These are phyloP conservation scores for Pampus argenteus DNA, from an alignment of 2,797 vertebrate species.

Conservation along the genomic window DNA sequence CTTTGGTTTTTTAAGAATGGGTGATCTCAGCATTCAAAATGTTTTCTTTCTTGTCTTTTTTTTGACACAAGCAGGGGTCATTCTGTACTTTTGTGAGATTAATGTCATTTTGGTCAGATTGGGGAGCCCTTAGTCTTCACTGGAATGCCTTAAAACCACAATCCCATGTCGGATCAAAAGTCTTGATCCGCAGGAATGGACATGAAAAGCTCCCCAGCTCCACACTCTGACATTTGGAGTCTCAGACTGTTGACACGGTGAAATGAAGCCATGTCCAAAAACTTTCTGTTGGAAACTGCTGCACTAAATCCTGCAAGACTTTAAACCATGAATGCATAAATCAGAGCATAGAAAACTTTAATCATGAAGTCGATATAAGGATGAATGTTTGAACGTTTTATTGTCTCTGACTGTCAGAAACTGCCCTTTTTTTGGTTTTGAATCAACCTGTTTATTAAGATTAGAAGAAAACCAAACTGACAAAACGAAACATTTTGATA, in stretches of 20 bases:
- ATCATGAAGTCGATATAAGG: not conserved
- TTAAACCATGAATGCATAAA: not conserved
- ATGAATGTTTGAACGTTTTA: not conserved
- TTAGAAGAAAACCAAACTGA: not conserved
- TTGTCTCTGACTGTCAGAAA: not conserved
- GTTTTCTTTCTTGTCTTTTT: not conserved
- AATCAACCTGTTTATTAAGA: not conserved
- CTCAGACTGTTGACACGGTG: slow-evolving; percentile 41
- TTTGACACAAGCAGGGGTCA: not conserved
- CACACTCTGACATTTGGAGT: slow-evolving; percentile 32
- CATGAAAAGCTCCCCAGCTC: slow-evolving; percentile 55
- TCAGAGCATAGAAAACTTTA: not conserved
- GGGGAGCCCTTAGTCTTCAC: slow-evolving; percentile 48
- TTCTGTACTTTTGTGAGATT: slow-evolving; percentile 50
- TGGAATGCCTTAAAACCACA: slow-evolving; percentile 78
- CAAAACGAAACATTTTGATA: not conserved
- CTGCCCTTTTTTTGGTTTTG: not conserved
- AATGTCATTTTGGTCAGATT: slow-evolving; percentile 52
- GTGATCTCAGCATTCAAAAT: not conserved
- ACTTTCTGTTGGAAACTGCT: slow-evolving; percentile 1
- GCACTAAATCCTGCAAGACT: not conserved
- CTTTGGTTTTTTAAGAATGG: no score
- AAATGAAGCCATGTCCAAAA: slow-evolving; percentile 9
- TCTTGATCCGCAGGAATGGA: slow-evolving; percentile 70
- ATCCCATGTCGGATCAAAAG: slow-evolving; percentile 74